Conservation (phyloP, 2,113 vertebrate species). For the Pollachius pollachius region DNA sequence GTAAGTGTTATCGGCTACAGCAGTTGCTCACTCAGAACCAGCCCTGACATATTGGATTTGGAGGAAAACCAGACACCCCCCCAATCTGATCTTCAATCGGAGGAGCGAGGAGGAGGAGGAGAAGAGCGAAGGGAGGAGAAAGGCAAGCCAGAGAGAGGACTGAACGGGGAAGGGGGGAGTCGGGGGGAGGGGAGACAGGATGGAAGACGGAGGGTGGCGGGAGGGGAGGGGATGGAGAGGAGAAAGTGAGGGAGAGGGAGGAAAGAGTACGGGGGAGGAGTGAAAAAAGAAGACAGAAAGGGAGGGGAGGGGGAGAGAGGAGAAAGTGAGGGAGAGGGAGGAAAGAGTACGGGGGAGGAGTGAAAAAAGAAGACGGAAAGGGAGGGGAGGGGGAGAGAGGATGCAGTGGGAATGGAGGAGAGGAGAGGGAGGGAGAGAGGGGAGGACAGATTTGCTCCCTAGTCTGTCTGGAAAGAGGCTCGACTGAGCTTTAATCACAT, state of each 20-base stretch:
- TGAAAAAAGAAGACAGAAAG: not conserved
- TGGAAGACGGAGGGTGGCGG: not conserved
- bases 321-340: slow-evolving; percentile 29
- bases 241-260: slow-evolving; percentile 29
- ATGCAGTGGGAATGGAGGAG: no score
- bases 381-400: not conserved
- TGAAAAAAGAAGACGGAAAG: no score
- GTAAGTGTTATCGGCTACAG: slow-evolving; percentile 82
- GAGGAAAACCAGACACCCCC: slow-evolving; percentile 53
- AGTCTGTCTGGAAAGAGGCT: slow-evolving; percentile 47
- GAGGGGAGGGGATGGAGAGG: slow-evolving; percentile 41
- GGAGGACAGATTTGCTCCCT: slow-evolving; percentile 45
- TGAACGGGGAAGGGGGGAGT: no score
- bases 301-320: slow-evolving; percentile 38
- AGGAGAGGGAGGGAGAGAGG: not conserved
- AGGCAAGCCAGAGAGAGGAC: not conserved
- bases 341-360: no score
- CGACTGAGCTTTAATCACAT: slow-evolving; percentile 61
- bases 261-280: no score
- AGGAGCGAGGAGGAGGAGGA: slow-evolving; percentile 40
- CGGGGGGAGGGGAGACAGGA: not conserved
- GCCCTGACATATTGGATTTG: slow-evolving; percentile 72
- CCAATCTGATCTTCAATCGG: slow-evolving; percentile 71
- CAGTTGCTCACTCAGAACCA: slow-evolving; percentile 63
- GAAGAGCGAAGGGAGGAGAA: slow-evolving; percentile 30